A percentile compares a stretch with the other conserved stretches of the same genome.
Conservation (phyloP, 2,888 invertebrate genomes). For the Saturnia japonica region DNA sequence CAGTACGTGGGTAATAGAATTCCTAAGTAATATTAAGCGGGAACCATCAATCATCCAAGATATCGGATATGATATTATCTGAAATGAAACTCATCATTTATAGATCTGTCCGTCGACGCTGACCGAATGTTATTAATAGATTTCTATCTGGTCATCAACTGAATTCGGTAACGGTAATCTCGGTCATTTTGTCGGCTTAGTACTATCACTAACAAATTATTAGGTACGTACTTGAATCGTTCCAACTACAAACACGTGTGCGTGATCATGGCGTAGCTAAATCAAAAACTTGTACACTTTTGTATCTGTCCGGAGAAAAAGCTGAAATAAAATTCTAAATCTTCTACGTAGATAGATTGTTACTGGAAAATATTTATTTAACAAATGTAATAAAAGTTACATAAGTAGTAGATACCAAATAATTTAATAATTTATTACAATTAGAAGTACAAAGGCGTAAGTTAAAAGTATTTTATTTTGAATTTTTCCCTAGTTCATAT, state of each 20-base stretch:
- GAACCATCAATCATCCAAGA: slow-evolving; percentile 74
- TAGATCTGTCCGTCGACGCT: slow-evolving; percentile 76
- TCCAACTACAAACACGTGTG: slow-evolving; percentile 28
- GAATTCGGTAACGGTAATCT: slow-evolving; percentile 75
- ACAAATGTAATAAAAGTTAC: too few species aligned
- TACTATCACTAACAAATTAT: slow-evolving; percentile 76
- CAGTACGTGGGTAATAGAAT: slow-evolving; percentile 71
- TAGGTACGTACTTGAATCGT: slow-evolving; percentile 41
- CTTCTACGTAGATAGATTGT: too few species aligned
- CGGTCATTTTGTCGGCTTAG: slow-evolving; percentile 65
- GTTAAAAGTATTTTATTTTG: not conserved
- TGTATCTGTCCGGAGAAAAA: slow-evolving; percentile 12
- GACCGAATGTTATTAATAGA: slow-evolving; percentile 80
- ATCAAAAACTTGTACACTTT: slow-evolving; percentile 11
- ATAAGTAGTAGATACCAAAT: too few species aligned
- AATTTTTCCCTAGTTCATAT: not conserved
- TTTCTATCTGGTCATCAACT: slow-evolving; percentile 78
- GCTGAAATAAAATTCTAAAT: not conserved
- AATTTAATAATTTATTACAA: too few species aligned
- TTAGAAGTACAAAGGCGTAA: too few species aligned
- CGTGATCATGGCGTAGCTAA: not conserved
- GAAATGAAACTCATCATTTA: slow-evolving; percentile 81
- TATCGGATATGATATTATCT: slow-evolving; percentile 78
- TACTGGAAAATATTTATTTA: too few species aligned
- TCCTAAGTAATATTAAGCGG: slow-evolving; percentile 67